Base-by-base conservation (phyloP, 1,140 invertebrate genomes). In the Caenorhabditis remanei region DNA sequence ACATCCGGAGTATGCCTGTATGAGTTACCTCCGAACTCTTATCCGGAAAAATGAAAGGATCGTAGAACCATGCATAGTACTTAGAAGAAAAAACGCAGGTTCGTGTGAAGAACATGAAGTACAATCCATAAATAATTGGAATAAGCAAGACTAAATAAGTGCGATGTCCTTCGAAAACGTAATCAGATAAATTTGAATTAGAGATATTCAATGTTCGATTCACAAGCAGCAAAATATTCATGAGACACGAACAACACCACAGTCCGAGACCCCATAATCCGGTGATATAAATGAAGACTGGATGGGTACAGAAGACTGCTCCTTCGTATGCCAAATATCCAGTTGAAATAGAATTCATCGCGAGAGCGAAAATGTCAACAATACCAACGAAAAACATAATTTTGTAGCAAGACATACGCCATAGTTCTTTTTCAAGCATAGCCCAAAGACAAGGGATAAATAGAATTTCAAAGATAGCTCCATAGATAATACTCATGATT, bases 371-470 rank as follows among this genome's bases (percentile, higher is more conserved):
- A 56, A 85, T 85, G 50, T 85, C 83, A 13, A 85, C 56, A 11
- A 85, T 58, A 11, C 83, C 83, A 21, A 85, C 56, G 24, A 63
- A 32, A 65, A 85, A 85, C 83, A 85, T 85, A 21, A 85, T 85
- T 63, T 85, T 85, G 83, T 85, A 61, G 56, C 83, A 85, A 40
- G 83, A 85, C 13, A 63, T 11, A 2, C 56, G 21, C 43, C 55
- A 65, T 21, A 85, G 56, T 41, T 55, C 83, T 21, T 55, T 58
- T 21, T 58, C 56, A 4, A 13, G n/a, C 21, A 85, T 58, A 19
- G 41, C 83, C 6, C 24, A n/a, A n/a, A 85, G 50, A 32, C 56
- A 85, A 21, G 83, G 83, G 13, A 85, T 41, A 19, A 63, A 85
- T 46, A 85, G 32, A 4, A 63, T n/a, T 46, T 71, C 65, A 9